Percentiles rank a stretch among this genome's conserved stretches.
Evolutionary conservation across 2,797 vertebrate genomes (phyloP).

Genomic region (Hemibagrus guttatus): DNA sequence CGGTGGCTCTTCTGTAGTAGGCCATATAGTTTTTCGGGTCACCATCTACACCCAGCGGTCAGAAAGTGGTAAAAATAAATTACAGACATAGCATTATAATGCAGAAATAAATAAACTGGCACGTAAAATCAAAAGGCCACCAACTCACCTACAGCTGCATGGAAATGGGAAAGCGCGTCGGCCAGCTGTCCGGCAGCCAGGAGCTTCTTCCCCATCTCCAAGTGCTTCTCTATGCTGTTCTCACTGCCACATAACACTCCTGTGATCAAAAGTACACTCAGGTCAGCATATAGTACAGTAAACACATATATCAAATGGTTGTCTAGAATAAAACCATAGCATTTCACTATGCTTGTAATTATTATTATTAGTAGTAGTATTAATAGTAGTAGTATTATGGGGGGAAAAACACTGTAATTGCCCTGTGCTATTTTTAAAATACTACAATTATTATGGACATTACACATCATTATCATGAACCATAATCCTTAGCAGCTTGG

Average conservation of each 20-base stretch:
- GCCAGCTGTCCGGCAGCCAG: constrained; percentile 95
- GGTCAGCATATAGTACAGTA: not conserved
- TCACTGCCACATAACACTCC: constrained; percentile 89
- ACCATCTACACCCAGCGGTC: constrained; percentile 78
- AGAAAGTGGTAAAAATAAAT: not conserved
- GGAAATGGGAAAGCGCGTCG: constrained; percentile 95
- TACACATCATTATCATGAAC: not conserved
- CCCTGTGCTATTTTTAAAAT: not conserved
- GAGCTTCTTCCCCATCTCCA: constrained; percentile 98
- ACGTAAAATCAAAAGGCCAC: not conserved
- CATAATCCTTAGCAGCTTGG: not conserved
- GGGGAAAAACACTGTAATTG: not conserved
- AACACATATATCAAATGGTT: not conserved
- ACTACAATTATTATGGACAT: not conserved
- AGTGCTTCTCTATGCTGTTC: constrained; percentile 89
- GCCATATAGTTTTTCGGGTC: constrained; percentile 94
- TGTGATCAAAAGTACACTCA: constrained; percentile 51
- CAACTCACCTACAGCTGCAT: constrained; percentile 90
- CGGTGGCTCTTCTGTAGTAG: constrained; percentile 95
- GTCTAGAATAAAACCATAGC: not conserved
- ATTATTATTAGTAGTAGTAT: not conserved
- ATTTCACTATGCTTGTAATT: not conserved
- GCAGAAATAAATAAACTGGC: too few relatives aligned
- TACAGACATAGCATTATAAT: too few relatives aligned
- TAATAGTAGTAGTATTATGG: not conserved